Percentiles rank a stretch among this genome's conserved stretches.
Evolutionary conservation across 2,888 invertebrate genomes (phyloP).

Genomic region (Mesoligia furuncula): DNA sequence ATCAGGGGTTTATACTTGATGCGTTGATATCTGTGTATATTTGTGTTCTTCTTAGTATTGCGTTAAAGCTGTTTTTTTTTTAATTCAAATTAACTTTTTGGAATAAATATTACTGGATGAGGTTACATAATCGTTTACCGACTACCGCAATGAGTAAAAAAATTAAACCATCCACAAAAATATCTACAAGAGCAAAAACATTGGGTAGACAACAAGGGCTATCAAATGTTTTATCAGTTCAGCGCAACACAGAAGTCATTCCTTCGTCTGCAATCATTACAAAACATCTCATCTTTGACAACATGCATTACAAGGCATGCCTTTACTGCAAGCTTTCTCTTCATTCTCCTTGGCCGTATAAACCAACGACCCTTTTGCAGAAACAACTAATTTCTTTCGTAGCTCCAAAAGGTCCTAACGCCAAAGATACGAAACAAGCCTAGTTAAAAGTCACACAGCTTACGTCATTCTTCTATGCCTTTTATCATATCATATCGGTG

Average conservation of each 20-base stretch:
- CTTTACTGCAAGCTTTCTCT: conserved; percentile 39
- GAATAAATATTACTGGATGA: not conserved
- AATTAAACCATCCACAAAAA: not conserved
- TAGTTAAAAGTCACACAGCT: not conserved
- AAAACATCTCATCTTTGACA: conserved; percentile 23
- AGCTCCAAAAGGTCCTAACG: conserved; percentile 7
- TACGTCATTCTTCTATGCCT: conserved; percentile 23
- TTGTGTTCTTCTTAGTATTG: conserved; percentile 23
- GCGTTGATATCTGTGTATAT: conserved; percentile 21
- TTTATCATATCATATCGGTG: conserved; percentile 33
- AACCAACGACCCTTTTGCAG: conserved; percentile 16
- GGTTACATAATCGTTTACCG: no score
- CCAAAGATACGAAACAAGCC: conserved; percentile 1
- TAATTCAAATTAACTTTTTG: not conserved
- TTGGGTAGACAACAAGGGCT: not conserved
- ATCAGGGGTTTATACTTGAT: conserved; percentile 54
- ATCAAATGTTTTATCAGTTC: conserved; percentile 10
- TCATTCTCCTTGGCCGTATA: conserved; percentile 15
- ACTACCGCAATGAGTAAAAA: not conserved
- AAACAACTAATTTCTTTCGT: conserved; percentile 3
- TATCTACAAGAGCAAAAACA: not conserved
- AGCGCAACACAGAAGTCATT: conserved; percentile 22
- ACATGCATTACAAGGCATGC: conserved; percentile 2
- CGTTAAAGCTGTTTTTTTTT: not conserved
- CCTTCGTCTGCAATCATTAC: conserved; percentile 8